Conservation (phyloP, 2,113 vertebrate genomes). For the Felis chaus region DNA sequence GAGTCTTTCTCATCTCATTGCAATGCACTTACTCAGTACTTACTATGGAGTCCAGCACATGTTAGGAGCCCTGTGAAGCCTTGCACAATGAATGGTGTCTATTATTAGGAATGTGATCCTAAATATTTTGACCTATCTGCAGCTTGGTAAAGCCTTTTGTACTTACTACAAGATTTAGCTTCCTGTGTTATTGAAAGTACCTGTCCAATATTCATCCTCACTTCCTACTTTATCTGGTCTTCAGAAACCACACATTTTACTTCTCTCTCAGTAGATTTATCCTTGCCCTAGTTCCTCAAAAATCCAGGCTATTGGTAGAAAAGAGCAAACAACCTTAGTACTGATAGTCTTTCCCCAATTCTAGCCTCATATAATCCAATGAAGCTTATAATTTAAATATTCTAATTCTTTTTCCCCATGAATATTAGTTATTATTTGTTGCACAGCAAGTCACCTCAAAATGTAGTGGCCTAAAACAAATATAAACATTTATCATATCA, state of each 20-base stretch:
- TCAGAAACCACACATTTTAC: not conserved
- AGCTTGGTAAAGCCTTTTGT: not conserved
- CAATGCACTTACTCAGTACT: not conserved
- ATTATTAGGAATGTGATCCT: not conserved
- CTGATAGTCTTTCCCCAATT: not conserved
- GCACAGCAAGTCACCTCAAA: not conserved
- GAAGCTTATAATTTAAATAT: not conserved
- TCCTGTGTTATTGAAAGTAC: not conserved
- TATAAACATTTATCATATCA: not conserved
- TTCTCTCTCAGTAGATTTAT: not conserved
- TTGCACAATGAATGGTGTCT: not conserved
- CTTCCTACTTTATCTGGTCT: not conserved
- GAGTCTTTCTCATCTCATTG: not conserved
- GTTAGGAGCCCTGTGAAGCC: not conserved
- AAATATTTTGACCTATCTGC: not conserved
- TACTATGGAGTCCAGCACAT: not conserved
- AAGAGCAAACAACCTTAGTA: not conserved
- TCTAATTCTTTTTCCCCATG: not conserved
- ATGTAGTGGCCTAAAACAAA: not conserved
- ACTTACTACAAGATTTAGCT: not conserved
- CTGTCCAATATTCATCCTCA: not conserved
- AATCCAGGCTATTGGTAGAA: not conserved
- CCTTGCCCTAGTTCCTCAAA: not conserved
- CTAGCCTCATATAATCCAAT: not conserved
- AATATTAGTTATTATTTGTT: not conserved